Base-by-base conservation (phyloP, 2,113 vertebrate genomes). In the Amblyopsis rosae region DNA sequence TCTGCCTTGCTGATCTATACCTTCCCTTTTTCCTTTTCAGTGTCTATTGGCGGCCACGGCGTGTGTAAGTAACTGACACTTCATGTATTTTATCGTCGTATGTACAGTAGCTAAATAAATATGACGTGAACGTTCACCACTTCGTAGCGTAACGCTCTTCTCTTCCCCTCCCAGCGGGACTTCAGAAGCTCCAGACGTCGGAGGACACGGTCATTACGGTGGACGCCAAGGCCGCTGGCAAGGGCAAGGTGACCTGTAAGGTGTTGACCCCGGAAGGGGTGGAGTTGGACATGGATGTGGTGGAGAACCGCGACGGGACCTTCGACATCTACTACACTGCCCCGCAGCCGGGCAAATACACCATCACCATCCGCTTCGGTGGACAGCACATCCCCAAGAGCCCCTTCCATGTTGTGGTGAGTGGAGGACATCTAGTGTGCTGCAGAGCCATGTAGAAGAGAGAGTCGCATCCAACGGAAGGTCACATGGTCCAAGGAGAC, bases 301-400 rank as follows among this genome's bases (percentile, higher is more conserved):
- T 92, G 15, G 94, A 95, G 79, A 94, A 94, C 82, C 90, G 75
- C 0, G 94, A 97, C 1, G 96, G 96, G 8, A 97, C 96, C 69
- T 97, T 96, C 41, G 96, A 97, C 75, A 97, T 97, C 86, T 97
- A 96, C 88, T 97, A 97, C 87, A 97, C 96, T 0, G 96, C 96
- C 3, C 95, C 96, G 0, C 93, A 96, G 80, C 95, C 95, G 0
- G 96, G 96, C 48, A 97, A 97, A 85, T 96, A 97, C 46, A 91
- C 95, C 74, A 96, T 97, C 86, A 96, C 95, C 70, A 95, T 97
- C 76, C 95, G 96, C 58, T 97, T 97, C 0, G 96, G 96, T 16
- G 96, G 96, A 1, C 94, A 96, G 76, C 94, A 95, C 81, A 94
- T 97, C 81, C 96, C 96, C 57, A 96, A 96, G 82, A 96, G 95